These are phyloP conservation scores for Teleopsis dalmanni DNA, from an alignment of 1,140 invertebrate species.

Conservation along the genomic window DNA sequence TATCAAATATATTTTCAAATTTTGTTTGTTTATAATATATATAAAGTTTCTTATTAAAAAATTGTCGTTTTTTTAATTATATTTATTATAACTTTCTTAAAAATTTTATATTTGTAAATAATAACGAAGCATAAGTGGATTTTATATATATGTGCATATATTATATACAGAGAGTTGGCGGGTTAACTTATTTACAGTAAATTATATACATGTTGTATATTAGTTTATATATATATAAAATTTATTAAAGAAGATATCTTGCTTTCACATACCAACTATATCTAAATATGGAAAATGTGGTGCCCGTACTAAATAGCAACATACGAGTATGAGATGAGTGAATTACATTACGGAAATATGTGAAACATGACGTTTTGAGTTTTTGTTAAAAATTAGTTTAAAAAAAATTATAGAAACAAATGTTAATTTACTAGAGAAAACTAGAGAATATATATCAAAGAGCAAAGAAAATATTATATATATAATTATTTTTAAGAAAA, in stretches of 20 bases:
- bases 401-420: no score
- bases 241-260: not conserved
- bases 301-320: slow-evolving; percentile 52
- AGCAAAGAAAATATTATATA: no score
- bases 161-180: not conserved
- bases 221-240: not conserved
- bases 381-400: not conserved
- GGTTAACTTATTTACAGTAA: not conserved
- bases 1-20: no score
- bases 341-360: not conserved
- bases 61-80: no score
- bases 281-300: slow-evolving; percentile 61
- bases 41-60: no score
- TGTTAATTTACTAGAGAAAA: no score
- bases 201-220: not conserved
- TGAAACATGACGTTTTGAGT: not conserved
- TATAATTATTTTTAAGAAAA: no score
- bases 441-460: no score
- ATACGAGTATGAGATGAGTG: not conserved
- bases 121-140: no score
- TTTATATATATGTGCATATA: slow-evolving; percentile 1
- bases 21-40: no score
- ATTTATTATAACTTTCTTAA: no score
- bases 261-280: slow-evolving; percentile 56
- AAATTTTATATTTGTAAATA: no score